A percentile compares a stretch with the other conserved stretches of the same genome.
These are phyloP conservation scores for Eristalinus sepulchralis DNA, from an alignment of 2,888 invertebrate species.

Conservation along the genomic window DNA sequence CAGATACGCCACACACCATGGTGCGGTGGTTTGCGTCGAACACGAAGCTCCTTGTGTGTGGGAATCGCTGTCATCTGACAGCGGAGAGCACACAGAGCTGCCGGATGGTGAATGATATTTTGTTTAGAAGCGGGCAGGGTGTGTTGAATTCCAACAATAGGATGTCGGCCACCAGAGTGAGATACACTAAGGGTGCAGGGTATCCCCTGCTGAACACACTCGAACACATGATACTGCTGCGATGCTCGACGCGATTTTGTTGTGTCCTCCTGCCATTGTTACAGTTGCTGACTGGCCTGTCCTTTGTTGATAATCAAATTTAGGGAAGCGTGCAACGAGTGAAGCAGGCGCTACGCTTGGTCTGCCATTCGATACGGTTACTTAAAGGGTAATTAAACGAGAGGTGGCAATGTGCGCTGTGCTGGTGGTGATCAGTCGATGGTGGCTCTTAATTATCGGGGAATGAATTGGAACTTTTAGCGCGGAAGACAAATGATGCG, in stretches of 20 bases:
- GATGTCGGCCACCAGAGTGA: conserved; percentile 44
- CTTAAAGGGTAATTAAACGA: conserved; percentile 79
- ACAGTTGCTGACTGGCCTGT: conserved; percentile 20
- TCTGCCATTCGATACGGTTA: conserved; percentile 75
- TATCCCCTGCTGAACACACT: conserved; percentile 16
- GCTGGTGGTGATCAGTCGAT: conserved; percentile 14
- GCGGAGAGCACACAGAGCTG: conserved; percentile 14
- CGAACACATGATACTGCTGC: conserved; percentile 51
- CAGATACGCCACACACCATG: conserved; percentile 45
- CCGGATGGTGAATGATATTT: conserved; percentile 65
- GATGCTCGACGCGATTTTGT: conserved; percentile 16
- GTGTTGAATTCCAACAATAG: conserved; percentile 40
- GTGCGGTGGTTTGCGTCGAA: conserved; percentile 35
- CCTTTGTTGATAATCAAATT: conserved; percentile 64
- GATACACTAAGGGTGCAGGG: conserved; percentile 49
- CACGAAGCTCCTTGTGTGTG: conserved; percentile 54
- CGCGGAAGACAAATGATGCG: conserved; percentile 47
- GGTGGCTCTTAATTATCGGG: conserved; percentile 47
- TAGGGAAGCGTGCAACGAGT: conserved; percentile 51
- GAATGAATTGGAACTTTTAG: conserved; percentile 59
- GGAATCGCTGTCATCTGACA: conserved; percentile 54
- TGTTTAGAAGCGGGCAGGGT: conserved; percentile 50
- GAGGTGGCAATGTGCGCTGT: conserved; percentile 57
- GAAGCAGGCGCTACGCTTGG: conserved; percentile 60
- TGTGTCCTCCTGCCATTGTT: neutral